Evolutionary conservation across 2,797 vertebrate species (phyloP), one percentile per base, ranked within the genome.

Genomic region (Anomalospiza imberbis): DNA sequence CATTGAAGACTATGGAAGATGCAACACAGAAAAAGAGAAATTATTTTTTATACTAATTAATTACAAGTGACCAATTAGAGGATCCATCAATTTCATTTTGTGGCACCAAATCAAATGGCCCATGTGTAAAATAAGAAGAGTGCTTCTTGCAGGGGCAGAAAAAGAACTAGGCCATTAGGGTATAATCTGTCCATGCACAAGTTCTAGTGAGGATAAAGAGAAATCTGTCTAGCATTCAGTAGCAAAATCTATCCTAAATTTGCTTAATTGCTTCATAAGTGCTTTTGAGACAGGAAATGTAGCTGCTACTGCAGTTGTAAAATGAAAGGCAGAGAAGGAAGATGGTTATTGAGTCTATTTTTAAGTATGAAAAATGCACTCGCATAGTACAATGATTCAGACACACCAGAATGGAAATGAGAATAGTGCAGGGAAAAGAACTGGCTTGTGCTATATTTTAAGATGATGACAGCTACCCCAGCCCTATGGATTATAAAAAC

Each of bases 341-440:
- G 89, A 91, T 58, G 65, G 88, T 90, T 93, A 94, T 79, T 91
- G 95, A 95, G 34, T 86, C 93, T 97, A 94, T 96, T 95, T 96
- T 96, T 94, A 96, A 93, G 80, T 82, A 79, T 32, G 77, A 94
- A 81, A 96, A 93, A 92, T 47, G 92, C 40, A 51, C 66, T 91
- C 7, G 0, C 1, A 0, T 84, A 93, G 77, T 93, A 93, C 89
- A 85, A 76, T 80, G 63, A 91, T 93, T 95, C 83, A 94, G 94
- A 91, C 74, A 38, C 29, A 58, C 34, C 65, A 89, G 80, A 88
- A 91, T 65, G 61, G 89, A 84, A 94, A 91, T 9, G 50, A 0
- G 3, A 86, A 79, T 5, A 79, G 40, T 38, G 48, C 47, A 71
- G 85, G 34, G 53, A 84, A 84, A 84, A 93, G 57, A 71, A 76